Evolutionary conservation across 2,888 invertebrate genomes (phyloP), one percentile per base, ranked within the genome.

Genomic region (Sinohyriopsis cumingii): DNA sequence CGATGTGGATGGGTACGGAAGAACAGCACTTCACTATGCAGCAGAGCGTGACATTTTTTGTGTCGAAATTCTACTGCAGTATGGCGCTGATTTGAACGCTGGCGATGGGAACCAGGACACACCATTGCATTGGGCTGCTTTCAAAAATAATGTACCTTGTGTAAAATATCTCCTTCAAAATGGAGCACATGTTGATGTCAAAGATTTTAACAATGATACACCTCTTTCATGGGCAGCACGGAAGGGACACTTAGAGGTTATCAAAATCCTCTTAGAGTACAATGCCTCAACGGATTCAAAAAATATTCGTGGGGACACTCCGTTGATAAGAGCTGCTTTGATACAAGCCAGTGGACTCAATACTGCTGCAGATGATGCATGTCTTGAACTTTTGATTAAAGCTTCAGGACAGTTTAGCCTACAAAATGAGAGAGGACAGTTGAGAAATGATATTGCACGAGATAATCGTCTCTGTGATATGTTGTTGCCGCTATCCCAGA

Each of bases 51-150:
- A 86, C 66, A 72, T 79, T 6, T 75, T 75, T 25, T 88, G 89
- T 77, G 77, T 86, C 20, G 84, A 84, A 69, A 71, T 87, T 7
- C 80, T 89, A 18, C 73, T 89, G 18, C 76, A 84, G 62, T 65
- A 86, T 69, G 87, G 87, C 1, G 89, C 88, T 6, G 77, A 86
- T 45, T 73, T 86, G 0, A 84, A 89, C 72, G 76, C 81, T 1
- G 79, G 80, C 0, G 87, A 88, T 66, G 85, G 83, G 7, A 88
- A 89, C 68, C 71, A 75, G 12, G 87, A 87, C 79, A 89, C 89
- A 1, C 84, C 89, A 0, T 77, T 90, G 6, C 89, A 90, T 79
- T 90, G 89, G 89, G 89, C 89, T 0, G 81, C 87, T n/a, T 89
- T 86, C 71, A 89, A 88, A 76, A 86, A 87, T 76, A 85, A 86